Base-by-base conservation (phyloP, 2,888 invertebrate species). In the Lepidochrysops patricia region DNA sequence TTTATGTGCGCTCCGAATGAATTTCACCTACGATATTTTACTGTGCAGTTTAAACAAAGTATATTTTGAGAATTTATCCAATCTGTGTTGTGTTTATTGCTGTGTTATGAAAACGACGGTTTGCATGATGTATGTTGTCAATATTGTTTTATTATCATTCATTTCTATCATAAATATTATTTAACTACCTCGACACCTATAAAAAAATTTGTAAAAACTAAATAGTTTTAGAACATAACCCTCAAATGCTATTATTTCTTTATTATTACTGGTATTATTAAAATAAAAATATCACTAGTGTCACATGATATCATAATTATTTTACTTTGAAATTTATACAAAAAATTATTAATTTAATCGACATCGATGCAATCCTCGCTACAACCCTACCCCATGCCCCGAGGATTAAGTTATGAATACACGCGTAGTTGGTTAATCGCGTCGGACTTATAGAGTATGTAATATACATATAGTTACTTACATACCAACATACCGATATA, bases 351-450 rank as follows among this genome's bases (percentile, higher is more conserved):
- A 37, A 6, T 15, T 37, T 9, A n/a, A 52, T 29, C 15, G 52
- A 27, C 13, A 52, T 52, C 52, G 52, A 52, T 49, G 6, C 0
- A 15, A 27, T 15, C 4, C 4, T 13, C 29, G 6, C n/a, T n/a
- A n/a, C n/a, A 50, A 7, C 50, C n/a, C n/a, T 50, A 26, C 6
- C 0, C 25, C 1, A 52, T 52, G 27, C 29, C 26, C 29, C 15
- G 13, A 13, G 52, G 52, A 52, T 52, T 52, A 27, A 52, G 52
- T 52, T 52, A 52, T 52, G 52, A 52, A 52, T 52, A 52, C 52
- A 52, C 27, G 52, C 52, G 52, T 52, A 29, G 27, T 52, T 52
- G 27, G 52, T 52, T 52, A 52, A 52, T 52, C 27, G 27, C 26
- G 15, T 52, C 4, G 52, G 52, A 52, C 52, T 52, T 52, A 19